Evolutionary conservation across 1,140 invertebrate genomes (phyloP), one percentile per base, ranked within the genome.

Genomic region (Drosophila carrolli): DNA sequence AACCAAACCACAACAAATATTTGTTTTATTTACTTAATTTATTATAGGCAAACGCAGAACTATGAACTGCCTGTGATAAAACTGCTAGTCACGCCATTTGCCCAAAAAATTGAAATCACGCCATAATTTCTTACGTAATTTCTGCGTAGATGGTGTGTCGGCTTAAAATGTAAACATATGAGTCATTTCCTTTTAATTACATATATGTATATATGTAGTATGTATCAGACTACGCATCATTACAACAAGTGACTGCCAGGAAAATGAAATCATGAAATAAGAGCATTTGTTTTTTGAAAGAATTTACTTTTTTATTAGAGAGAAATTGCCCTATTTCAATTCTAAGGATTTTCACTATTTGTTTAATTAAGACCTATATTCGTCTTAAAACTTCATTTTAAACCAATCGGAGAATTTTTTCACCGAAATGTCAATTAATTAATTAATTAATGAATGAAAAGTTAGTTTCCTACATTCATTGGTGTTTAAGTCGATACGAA

Each of bases 1-100:
- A 38, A 66, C 46, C 61, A 75, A 46, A 81, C 56, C 74, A 71
- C 43, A 48, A 1, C 3, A 23, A 9, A 11, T n/a, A 14, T n/a
- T 32, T 46, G 27, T 23, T 57, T n/a, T 41, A 50, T 32, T 40
- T 38, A 48, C 9, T 11, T 5, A 6, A 0, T 9, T 41, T 29
- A 23, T 41, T 51, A 10, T 7, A n/a, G 16, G 6, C 0, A 9
- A 16, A 16, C n/a, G 10, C 8, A 16, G 41, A 38, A 29, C 29
- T 19, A 32, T 44, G n/a, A 5, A 51, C 47, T 14, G 27, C 14
- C 41, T 11, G 4, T 29, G 14, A 35, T 58, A 23, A 13, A 48
- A 35, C 5, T 29, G 7, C 7, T 9, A 10, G 27, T 65, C 59
- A 65, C 59, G 43, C 59, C 63, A 65, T 23, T 3, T 32, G 10